Evolutionary conservation across 2,888 invertebrate species (phyloP).

Genomic region (Heliconius ismenius): DNA sequence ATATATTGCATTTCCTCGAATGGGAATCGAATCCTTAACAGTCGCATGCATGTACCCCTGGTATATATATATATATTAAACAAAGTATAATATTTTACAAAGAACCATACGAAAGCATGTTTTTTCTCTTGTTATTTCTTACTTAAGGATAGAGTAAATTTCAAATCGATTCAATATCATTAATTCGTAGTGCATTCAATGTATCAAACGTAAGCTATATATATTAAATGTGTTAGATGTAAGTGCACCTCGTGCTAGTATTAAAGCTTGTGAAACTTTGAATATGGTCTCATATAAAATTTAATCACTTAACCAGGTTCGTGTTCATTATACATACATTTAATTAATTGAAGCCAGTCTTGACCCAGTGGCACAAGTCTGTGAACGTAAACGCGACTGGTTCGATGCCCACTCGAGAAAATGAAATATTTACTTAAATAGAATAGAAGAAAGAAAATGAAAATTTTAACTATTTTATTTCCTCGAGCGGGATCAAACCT

Average conservation of each 20-base stretch:
- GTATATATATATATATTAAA: too few relatives aligned
- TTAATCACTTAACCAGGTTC: constrained; percentile 1
- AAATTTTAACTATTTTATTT: too few relatives aligned
- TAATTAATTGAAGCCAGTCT: neutral
- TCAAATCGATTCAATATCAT: neutral
- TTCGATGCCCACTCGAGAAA: too few relatives aligned
- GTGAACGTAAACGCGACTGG: too few relatives aligned
- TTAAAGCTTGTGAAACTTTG: constrained; percentile 8
- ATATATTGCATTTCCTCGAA: too few relatives aligned
- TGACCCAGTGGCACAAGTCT: too few relatives aligned
- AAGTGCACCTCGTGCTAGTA: constrained; percentile 10
- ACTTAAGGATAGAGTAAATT: neutral
- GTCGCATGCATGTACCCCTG: neutral
- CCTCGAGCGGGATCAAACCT: too few relatives aligned
- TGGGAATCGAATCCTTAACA: neutral
- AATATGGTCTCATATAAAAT: constrained; percentile 12
- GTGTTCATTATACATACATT: neutral
- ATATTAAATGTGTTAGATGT: neutral
- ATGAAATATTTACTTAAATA: too few relatives aligned
- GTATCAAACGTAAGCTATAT: neutral
- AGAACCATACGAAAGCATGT: too few relatives aligned
- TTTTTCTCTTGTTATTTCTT: too few relatives aligned
- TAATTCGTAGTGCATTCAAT: neutral
- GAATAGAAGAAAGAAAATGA: too few relatives aligned
- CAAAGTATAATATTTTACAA: too few relatives aligned